Conservation (phyloP, 2,888 invertebrate genomes). For the Plebejus argus region DNA sequence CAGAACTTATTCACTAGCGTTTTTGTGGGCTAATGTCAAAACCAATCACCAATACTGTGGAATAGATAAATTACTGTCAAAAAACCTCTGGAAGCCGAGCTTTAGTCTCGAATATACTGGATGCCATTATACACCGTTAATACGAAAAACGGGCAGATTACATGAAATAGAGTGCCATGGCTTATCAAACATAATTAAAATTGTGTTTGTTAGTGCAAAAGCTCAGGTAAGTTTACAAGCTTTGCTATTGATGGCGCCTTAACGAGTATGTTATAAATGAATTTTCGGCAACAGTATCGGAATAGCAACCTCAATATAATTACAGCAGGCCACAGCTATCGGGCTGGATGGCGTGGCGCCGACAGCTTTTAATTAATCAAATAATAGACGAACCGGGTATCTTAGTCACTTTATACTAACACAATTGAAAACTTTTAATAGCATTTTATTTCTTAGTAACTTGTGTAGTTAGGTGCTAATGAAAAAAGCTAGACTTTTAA, state of each 20-base stretch:
- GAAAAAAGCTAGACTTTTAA: not conserved
- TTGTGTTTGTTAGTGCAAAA: not conserved
- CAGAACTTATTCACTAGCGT: too few relatives aligned
- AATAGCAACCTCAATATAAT: conserved; percentile 6
- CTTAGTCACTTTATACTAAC: not conserved
- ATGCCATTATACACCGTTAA: too few relatives aligned
- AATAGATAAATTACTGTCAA: too few relatives aligned
- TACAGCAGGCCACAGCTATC: not conserved
- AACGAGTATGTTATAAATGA: conserved; percentile 7
- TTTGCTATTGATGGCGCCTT: not conserved
- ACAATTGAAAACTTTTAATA: not conserved
- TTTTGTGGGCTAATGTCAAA: too few relatives aligned
- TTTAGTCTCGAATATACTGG: too few relatives aligned
- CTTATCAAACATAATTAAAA: too few relatives aligned
- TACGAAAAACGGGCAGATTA: too few relatives aligned
- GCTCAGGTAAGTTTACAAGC: not conserved
- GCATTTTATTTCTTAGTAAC: not conserved
- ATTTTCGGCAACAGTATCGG: conserved; percentile 16
- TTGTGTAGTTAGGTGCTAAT: not conserved
- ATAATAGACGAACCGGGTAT: conserved; percentile 6
- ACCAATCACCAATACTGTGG: too few relatives aligned
- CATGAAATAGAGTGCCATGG: too few relatives aligned
- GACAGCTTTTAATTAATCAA: conserved; percentile 19
- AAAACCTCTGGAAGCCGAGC: too few relatives aligned
- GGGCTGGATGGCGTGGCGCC: not conserved